phyloP scores from a whole-genome alignment of 2,797 vertebrate genomes.

The Tokudaia muenninki region DNA sequence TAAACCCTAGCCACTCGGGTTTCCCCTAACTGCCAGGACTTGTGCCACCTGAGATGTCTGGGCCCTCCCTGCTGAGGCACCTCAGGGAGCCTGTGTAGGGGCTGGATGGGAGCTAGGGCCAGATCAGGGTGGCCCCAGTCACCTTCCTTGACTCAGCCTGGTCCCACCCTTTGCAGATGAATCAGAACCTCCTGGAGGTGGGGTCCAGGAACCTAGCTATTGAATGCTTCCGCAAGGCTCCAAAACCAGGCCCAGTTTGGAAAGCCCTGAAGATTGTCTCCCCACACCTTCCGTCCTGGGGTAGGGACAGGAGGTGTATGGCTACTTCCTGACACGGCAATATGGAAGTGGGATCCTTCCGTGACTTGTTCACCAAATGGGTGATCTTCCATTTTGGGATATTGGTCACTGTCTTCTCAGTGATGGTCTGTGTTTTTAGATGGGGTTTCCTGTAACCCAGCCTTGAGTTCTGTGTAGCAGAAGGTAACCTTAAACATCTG shows the following conservation, averaged over 20 bases:
- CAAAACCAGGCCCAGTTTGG: neutral
- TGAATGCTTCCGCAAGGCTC: neutral
- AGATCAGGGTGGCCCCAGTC: neutral
- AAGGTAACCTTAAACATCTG: neutral
- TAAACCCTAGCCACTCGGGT: slow-evolving; percentile 65
- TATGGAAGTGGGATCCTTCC: neutral
- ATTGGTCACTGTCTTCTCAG: neutral
- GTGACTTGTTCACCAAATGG: neutral
- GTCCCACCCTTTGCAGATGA: slow-evolving; percentile 1
- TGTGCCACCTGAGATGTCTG: slow-evolving; percentile 53
- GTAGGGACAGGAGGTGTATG: neutral
- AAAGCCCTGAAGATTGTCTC: neutral
- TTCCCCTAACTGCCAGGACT: slow-evolving; percentile 70
- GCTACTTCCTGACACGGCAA: neutral
- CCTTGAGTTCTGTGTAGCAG: neutral
- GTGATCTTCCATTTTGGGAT: neutral
- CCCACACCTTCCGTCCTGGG: neutral
- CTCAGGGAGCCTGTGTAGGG: neutral
- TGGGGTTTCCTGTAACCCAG: neutral
- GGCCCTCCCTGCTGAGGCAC: slow-evolving; percentile 47
- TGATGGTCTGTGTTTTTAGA: neutral
- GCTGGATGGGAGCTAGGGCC: neutral
- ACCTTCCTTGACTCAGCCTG: slow-evolving; percentile 47
- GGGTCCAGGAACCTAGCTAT: slow-evolving; percentile 22
- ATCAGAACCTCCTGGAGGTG: slow-evolving; percentile 55